Evolutionary conservation across 1,140 invertebrate species (phyloP), one percentile per base, ranked within the genome.

Genomic region (Sinonovacula constricta): DNA sequence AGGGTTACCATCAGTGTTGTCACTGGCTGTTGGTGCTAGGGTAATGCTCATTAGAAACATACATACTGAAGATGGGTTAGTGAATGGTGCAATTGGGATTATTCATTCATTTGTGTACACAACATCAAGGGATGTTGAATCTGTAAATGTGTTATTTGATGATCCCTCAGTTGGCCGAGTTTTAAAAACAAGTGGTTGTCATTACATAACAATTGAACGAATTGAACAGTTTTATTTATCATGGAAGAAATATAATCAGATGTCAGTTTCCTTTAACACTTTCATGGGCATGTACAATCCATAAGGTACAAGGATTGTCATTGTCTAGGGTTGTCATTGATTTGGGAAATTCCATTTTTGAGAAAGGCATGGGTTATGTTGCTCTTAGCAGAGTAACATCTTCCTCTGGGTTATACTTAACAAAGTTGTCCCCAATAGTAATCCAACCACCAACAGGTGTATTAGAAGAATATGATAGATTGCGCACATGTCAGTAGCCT

Each of bases 241-340:
- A 36, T 33, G 72, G 72, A 14, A 59, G 74, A 31, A n/a, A 31
- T 31, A 51, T 80, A 45, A 36, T 80, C 2, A 51, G 79, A 12
- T 63, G 45, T 30, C 81, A 83, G n/a, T 83, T 80, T 70, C 78
- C 81, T n/a, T 68, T 81, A 33, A 68, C 45, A 33, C 53, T 79
- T 49, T 71, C 68, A 4, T 78, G 75, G 75, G 69, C 80, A 18
- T 68, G 62, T 53, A 81, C 80, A 53, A 67, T 81, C 49, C 75
- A 81, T 72, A 81, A 81, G 69, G 63, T 81, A 28, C 80, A 81
- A 81, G 80, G 80, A 3, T 57, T 74, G 39, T 79, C 75, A 31
- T 63, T 81, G 57, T 34, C 77, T 56, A 63, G 54, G 22, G 63
- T 66, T 60, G 62, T 45, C 10, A 33, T 77, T 66, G 79, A 77